A percentile compares a stretch with the other conserved stretches of the same genome.
Evolutionary conservation across 2,888 invertebrate species (phyloP).

Genomic region (Dicranocentrus wangi): DNA sequence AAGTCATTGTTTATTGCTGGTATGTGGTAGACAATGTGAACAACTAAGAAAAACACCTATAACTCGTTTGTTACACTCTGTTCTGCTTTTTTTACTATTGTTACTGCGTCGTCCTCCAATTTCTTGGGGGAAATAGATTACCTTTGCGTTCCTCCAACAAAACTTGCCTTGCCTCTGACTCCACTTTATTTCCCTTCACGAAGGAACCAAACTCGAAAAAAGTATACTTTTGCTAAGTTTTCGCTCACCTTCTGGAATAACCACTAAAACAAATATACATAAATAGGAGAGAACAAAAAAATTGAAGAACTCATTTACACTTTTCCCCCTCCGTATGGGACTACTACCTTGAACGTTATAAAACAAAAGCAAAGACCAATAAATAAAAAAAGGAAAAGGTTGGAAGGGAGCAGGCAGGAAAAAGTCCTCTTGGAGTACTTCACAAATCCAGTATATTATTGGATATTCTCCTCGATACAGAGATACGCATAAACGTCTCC

Average conservation of each 20-base stretch:
- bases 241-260: background rate
- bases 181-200: no score
- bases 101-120: no score
- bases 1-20: constrained; percentile 58
- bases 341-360: constrained; percentile 47
- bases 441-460: constrained; percentile 41
- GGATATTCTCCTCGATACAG: constrained; percentile 11
- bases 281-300: background rate
- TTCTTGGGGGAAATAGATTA: constrained; percentile 2
- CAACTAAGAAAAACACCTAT: no score
- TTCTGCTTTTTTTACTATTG: no score
- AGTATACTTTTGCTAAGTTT: no score
- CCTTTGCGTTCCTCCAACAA: background rate
- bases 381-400: constrained; percentile 56
- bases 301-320: constrained; percentile 54
- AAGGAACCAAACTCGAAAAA: no score
- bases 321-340: constrained; percentile 36
- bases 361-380: constrained; percentile 59
- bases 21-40: background rate
- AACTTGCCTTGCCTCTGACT: no score
- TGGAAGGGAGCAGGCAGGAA: constrained; percentile 39
- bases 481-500: no score
- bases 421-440: constrained; percentile 56
- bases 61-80: no score
- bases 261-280: constrained; percentile 23